phyloP scores from a whole-genome alignment of 2,797 vertebrate genomes.

The Sphenopsis melanotis region DNA sequence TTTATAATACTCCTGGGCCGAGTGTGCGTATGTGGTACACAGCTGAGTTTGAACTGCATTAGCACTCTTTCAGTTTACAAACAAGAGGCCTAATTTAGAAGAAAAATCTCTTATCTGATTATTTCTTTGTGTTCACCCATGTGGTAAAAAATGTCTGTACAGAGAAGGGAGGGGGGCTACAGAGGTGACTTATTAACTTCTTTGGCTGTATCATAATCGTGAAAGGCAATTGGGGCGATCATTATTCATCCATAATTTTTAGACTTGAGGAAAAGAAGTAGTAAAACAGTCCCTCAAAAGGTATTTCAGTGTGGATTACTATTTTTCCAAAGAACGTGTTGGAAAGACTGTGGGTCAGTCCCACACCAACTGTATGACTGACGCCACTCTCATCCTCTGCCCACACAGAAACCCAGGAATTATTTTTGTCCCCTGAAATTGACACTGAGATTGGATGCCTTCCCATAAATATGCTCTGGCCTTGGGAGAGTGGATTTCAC shows the following conservation, averaged over 20 bases:
- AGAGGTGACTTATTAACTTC: slow-evolving; percentile 74
- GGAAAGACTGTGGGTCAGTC: neutral
- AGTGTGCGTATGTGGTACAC: slow-evolving; percentile 72
- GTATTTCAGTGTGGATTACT: neutral
- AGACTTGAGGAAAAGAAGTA: neutral
- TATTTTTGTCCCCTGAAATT: slow-evolving; percentile 7
- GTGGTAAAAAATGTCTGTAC: slow-evolving; percentile 68
- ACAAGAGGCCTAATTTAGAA: slow-evolving; percentile 88
- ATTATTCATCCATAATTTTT: slow-evolving; percentile 60
- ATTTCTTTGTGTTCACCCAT: slow-evolving; percentile 75
- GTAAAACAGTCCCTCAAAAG: neutral
- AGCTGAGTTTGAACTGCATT: slow-evolving; percentile 82
- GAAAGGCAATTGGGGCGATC: slow-evolving; percentile 48
- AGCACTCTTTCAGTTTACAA: slow-evolving; percentile 92
- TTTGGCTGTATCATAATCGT: slow-evolving; percentile 37
- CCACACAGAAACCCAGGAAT: neutral
- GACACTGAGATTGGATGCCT: neutral
- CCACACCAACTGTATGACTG: neutral
- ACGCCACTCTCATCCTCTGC: neutral
- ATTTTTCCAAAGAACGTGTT: neutral
- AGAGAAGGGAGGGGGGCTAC: slow-evolving; percentile 6
- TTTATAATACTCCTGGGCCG: slow-evolving; percentile 69
- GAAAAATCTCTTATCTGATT: slow-evolving; percentile 77
- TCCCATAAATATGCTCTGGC: neutral
- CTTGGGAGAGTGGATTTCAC: neutral